A percentile compares a stretch with the other conserved stretches of the same genome.
Conservation (phyloP, 35 echinoderm and acorn worm genomes). For the Chiridota heheva region DNA sequence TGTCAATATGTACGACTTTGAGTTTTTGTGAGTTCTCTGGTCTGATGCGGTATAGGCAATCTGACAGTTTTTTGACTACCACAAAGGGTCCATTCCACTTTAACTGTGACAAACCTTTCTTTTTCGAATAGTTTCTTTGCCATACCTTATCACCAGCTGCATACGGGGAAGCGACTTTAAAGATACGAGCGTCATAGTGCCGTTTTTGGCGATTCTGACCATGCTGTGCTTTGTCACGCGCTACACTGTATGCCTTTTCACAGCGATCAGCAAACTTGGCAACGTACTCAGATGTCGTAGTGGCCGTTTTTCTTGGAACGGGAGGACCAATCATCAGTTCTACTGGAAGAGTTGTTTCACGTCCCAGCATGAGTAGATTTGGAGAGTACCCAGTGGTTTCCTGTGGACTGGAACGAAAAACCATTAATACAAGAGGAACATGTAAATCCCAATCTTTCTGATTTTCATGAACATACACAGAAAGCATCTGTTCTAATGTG, state of each 20-base stretch:
- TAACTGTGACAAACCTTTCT: neutral
- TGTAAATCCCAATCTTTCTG: conserved; percentile 58
- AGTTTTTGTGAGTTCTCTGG: neutral
- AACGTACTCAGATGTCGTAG: neutral
- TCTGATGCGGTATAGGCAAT: neutral
- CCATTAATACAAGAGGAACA: conserved; percentile 49
- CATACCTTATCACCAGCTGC: neutral
- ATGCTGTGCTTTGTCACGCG: neutral
- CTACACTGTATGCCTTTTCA: neutral
- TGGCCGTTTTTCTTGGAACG: neutral
- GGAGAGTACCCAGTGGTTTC: conserved; percentile 31
- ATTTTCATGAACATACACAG: conserved; percentile 21
- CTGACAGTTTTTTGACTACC: conserved; percentile 4
- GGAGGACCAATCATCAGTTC: conserved; percentile 40
- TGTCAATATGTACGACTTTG: conserved; percentile 20
- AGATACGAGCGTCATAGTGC: conserved; percentile 27
- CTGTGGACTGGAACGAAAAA: conserved; percentile 44
- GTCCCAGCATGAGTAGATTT: conserved; percentile 52
- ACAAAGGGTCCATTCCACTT: conserved; percentile 7
- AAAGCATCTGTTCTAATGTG: conserved; percentile 26
- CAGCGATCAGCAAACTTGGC: conserved; percentile 21
- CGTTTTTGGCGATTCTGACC: conserved; percentile 14
- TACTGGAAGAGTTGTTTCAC: conserved; percentile 23
- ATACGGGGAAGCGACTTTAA: neutral
- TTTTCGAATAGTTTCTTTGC: neutral